These are phyloP conservation scores for Folsomia manolachei DNA, from an alignment of 2,888 invertebrate genomes.

Conservation along the genomic window DNA sequence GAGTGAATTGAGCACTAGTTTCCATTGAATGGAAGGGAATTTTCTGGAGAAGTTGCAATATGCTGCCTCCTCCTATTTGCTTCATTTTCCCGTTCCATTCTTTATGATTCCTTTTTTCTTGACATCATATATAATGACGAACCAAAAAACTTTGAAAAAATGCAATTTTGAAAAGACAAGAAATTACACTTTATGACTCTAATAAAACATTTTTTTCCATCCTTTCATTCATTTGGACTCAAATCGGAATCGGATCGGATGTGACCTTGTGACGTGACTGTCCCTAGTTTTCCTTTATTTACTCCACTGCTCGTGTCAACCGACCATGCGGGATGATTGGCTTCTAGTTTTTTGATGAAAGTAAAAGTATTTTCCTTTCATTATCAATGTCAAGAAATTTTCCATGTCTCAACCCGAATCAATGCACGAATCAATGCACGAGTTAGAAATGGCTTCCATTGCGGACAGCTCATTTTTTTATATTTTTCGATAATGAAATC, in stretches of 20 bases:
- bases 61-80: not conserved
- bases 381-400: not conserved
- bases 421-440: no score
- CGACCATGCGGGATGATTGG: not conserved
- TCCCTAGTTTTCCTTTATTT: not conserved
- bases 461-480: no score
- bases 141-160: not conserved
- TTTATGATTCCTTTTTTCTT: no score
- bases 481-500: not conserved
- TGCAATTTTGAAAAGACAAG: no score
- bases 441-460: not conserved
- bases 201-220: no score
- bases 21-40: not conserved
- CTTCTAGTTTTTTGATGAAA: no score
- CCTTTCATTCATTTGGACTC: not conserved
- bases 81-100: no score
- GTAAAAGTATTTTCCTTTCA: not conserved
- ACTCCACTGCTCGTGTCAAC: not conserved
- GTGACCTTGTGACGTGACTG: not conserved
- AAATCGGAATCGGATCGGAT: not conserved
- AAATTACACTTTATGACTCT: no score
- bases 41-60: not conserved
- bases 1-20: not conserved
- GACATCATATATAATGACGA: not conserved
- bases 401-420: no score